Evolutionary conservation across 2,888 invertebrate species (phyloP), one percentile per base, ranked within the genome.

Genomic region (Oscheius onirici): DNA sequence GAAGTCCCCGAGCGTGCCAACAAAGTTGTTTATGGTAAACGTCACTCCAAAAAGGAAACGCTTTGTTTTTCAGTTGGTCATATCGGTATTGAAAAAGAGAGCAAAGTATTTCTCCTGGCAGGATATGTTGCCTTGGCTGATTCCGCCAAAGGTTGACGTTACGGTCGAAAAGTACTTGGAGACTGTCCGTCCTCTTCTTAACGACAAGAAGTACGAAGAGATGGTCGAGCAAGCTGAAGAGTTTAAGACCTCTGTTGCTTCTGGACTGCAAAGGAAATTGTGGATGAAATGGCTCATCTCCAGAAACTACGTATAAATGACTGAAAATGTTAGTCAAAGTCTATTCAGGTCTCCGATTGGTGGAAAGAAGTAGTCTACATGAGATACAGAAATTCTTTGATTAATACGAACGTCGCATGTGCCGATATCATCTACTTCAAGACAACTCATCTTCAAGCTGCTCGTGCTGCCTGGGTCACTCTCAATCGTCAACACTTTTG

Each of bases 321-420:
- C 1, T 20, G 3, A 66, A 17, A 34, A n/a, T 20, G 6, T 66
- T 24, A 17, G 6, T 43, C 10, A 54, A 13, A 40, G 20, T 1
- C 5, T 46, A 43, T 71, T 75, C 66, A 82, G 82, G 52, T 83
- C 13, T 77, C 81, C 58, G 83, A 82, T 65, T 83, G 82, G 83
- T 83, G 83, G 83, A 83, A 83, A 68, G 82, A 84, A 69, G 78
- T 83, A 1, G 83, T 84, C 46, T 84, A 84, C 78, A 82, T 84
- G 84, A 60, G 84, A 26, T 77, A 81, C 61, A 75, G 84, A 44
- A 77, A 77, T 57, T 81, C 82, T 2, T 69, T 84, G 40, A 83
- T 84, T 52, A 73, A 76, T 5, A 78, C 82, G 5, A 83, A 83
- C 44, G 84, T 84, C 46, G 84, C 79, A 28, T 83, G 84, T 58